Base-by-base conservation (phyloP, 2,113 vertebrate species). In the Aix galericulata region DNA sequence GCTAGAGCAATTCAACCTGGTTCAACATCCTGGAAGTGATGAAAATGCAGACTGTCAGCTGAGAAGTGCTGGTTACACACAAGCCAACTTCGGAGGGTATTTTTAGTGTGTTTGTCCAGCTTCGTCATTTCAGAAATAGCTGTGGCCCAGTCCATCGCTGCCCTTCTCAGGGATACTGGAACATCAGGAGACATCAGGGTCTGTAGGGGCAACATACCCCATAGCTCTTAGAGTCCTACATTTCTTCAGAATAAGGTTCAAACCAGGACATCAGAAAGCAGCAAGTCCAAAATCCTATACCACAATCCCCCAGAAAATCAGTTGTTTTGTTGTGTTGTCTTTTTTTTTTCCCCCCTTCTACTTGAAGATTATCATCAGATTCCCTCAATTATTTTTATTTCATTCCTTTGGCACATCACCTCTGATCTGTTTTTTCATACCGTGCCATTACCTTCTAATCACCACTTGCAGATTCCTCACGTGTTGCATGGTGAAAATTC, bases 21-120 rank as follows among this genome's bases (percentile, higher is more conserved):
- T 64, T 75, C 84, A 91, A 76, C 77, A 44, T 14, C n/a, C 94
- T 84, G 74, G 64, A 96, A 93, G 64, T 72, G 93, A 96, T 29
- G 80, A 59, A 93, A 93, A 96, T 64, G 53, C 73, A 94, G 20
- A 31, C 56, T 88, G 85, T 72, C 88, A 94, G 68, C 76, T 77
- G 16, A 93, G 75, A 80, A 56, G 64, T 25, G 62, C 68, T 72
- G 34, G 63, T 81, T 88, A 90, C 73, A 81, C 62, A 60, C 46
- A 77, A 78, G 52, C 38, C 32, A 86, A 72, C 62, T 44, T 58
- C 5, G 78, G 52, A 92, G 67, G 26, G 38, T 88, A 95, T 88
- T 95, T 95, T 95, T 84, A 89, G 86, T 55, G 48, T 34, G 32
- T 89, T 88, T 79, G 66, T 68, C 80, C 78, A 89, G 69, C 58